Conservation (phyloP, 2,888 invertebrate genomes). For the Trilocha varians region DNA sequence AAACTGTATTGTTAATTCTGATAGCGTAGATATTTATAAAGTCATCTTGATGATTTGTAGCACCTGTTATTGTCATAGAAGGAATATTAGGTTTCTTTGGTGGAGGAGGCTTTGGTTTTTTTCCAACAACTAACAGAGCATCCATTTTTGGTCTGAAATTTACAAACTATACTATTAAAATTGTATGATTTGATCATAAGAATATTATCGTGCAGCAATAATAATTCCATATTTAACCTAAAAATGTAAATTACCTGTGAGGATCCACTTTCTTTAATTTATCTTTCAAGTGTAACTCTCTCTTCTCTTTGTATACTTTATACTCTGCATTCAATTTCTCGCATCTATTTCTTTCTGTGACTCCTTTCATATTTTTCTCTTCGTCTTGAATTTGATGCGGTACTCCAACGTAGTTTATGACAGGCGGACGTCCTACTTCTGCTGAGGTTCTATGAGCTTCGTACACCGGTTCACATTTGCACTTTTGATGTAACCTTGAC, state of each 20-base stretch:
- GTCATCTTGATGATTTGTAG: slow-evolving; percentile 10
- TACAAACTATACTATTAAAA: background rate
- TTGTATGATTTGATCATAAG: background rate
- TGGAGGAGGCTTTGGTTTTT: slow-evolving; percentile 33
- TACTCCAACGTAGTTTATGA: slow-evolving; percentile 49
- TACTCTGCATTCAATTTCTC: slow-evolving; percentile 34
- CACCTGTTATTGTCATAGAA: slow-evolving; percentile 22
- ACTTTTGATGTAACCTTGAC: slow-evolving; percentile 36
- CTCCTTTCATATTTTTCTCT: slow-evolving; percentile 45
- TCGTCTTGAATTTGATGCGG: slow-evolving; percentile 38
- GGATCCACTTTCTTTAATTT: slow-evolving; percentile 47
- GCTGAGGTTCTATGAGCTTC: slow-evolving; percentile 42
- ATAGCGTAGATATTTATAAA: slow-evolving; percentile 37
- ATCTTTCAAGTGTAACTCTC: slow-evolving; percentile 33
- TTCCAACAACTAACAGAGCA: slow-evolving; percentile 43
- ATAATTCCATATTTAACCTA: background rate
- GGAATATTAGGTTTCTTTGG: slow-evolving; percentile 35
- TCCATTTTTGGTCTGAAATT: slow-evolving; percentile 38
- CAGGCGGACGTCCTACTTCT: slow-evolving; percentile 38
- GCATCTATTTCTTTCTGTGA: slow-evolving; percentile 25
- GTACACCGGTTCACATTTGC: slow-evolving; percentile 44
- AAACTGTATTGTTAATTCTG: slow-evolving; percentile 48
- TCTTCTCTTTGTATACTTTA: slow-evolving; percentile 30
- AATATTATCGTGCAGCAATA: no score
- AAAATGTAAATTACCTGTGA: slow-evolving; percentile 30